Conservation (phyloP, 37 sponge, comb jelly and placozoan genomes). For the Aphrocallistes beatrix region DNA sequence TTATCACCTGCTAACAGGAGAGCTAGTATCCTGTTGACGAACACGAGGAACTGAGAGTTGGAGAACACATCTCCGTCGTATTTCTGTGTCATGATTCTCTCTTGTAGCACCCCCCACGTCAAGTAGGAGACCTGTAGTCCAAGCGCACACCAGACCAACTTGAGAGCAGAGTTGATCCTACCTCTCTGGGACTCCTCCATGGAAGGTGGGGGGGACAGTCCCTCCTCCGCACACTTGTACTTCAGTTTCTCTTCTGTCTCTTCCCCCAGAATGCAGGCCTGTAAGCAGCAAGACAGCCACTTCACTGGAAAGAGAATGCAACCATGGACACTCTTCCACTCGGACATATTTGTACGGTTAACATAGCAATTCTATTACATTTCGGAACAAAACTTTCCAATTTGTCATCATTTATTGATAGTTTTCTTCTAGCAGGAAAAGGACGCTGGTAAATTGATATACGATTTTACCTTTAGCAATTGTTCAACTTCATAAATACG, state of each 20-base stretch:
- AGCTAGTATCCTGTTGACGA: slow-evolving; percentile 80
- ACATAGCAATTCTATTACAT: no score
- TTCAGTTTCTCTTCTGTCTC: neutral
- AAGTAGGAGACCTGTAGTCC: slow-evolving; percentile 81
- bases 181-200: neutral
- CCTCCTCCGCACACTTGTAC: neutral
- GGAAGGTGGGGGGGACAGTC: neutral
- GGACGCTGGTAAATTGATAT: no score
- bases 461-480: no score
- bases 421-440: no score
- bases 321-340: no score
- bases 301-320: slow-evolving; percentile 29
- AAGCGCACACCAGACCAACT: slow-evolving; percentile 38
- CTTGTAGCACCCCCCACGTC: slow-evolving; percentile 89
- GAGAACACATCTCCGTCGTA: slow-evolving; percentile 76
- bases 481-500: no score
- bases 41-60: slow-evolving; percentile 94
- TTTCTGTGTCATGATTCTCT: slow-evolving; percentile 76
- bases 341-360: no score
- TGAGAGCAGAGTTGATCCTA: neutral
- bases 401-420: no score
- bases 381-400: no score
- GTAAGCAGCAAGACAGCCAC: slow-evolving; percentile 36
- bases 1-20: slow-evolving; percentile 47
- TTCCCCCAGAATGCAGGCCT: neutral